Conservation (phyloP, 53 echinoderm and acorn worm genomes). For the Glandiceps talaboti region DNA sequence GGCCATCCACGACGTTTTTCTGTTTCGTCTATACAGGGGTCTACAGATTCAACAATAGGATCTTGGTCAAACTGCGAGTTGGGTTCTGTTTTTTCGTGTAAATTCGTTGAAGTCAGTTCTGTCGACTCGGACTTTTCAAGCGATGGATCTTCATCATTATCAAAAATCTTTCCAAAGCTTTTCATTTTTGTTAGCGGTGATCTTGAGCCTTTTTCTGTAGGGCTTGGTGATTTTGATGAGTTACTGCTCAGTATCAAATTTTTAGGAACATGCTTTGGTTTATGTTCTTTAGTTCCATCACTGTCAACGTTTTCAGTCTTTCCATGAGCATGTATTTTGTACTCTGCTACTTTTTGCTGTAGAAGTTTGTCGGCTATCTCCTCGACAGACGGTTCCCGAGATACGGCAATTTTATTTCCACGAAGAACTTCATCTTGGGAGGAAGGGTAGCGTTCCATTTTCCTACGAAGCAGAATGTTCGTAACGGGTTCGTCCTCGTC, state of each 20-base stretch:
- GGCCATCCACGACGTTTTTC: background rate
- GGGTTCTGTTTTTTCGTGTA: background rate
- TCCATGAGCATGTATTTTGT: background rate
- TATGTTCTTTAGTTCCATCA: background rate
- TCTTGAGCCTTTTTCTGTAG: background rate
- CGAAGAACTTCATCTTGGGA: background rate
- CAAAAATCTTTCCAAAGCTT: background rate
- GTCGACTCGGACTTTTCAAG: background rate
- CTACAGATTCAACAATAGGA: too few relatives aligned
- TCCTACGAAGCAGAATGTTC: background rate
- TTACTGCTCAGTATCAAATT: background rate
- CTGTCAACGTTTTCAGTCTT: background rate
- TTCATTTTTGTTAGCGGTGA: background rate
- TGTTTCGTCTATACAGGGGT: too few relatives aligned
- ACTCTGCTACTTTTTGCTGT: background rate
- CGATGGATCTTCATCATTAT: background rate
- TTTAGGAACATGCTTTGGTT: background rate
- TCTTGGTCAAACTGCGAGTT: too few relatives aligned
- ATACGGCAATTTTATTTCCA: background rate
- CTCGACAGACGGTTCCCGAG: background rate
- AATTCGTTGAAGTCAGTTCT: background rate
- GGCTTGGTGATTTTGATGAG: background rate
- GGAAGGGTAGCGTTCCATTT: background rate
- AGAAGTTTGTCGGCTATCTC: background rate
- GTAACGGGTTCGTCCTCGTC: background rate